phyloP scores from a whole-genome alignment of 2,113 vertebrate species.

The Podocnemis expansa region DNA sequence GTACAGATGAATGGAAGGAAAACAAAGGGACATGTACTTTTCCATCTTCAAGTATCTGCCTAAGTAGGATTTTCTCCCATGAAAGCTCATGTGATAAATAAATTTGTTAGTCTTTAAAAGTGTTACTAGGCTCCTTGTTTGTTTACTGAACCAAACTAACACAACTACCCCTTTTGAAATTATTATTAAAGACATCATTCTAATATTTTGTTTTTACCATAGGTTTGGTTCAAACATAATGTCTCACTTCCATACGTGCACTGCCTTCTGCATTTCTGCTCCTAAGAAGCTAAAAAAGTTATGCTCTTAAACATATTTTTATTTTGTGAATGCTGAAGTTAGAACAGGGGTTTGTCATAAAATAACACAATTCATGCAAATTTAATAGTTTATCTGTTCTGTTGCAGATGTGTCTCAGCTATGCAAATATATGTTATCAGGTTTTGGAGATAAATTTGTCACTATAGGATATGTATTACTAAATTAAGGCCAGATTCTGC shows the following conservation, averaged over 20 bases:
- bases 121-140: no score
- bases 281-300: neutral
- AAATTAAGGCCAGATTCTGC: neutral
- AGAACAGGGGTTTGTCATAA: neutral
- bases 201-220: constrained; percentile 5
- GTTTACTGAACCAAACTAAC: no score
- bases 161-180: no score
- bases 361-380: neutral
- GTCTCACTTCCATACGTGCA: neutral
- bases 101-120: no score
- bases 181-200: neutral
- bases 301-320: constrained; percentile 8
- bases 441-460: neutral
- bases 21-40: no score
- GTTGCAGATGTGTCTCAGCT: neutral
- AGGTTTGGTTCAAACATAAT: neutral
- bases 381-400: constrained; percentile 1
- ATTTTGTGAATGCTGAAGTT: neutral
- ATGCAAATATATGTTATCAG: fast-evolving
- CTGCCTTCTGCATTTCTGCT: neutral
- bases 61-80: no score
- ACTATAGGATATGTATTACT: neutral
- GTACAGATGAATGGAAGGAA: no score
- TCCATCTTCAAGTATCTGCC: no score
- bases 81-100: no score